Evolutionary conservation across 2,888 invertebrate genomes (phyloP), one percentile per base, ranked within the genome.

Genomic region (Abscondita cerata): DNA sequence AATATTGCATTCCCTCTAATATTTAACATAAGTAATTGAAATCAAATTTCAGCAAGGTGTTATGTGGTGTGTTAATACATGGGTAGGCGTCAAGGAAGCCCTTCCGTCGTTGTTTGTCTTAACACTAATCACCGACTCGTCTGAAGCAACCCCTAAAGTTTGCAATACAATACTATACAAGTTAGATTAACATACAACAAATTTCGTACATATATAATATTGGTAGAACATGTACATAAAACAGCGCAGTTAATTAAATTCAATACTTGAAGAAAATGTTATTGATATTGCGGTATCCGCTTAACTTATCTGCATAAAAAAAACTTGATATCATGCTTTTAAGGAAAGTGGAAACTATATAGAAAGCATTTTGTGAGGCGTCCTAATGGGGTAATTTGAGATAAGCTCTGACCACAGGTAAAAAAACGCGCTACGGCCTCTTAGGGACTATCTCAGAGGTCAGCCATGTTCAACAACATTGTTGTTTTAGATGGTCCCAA

Each of bases 31-130:
- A 36, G 33, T 47, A 38, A 31, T 31, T 50, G 20, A 47, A 53
- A 58, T 54, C 58, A 51, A 31, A 52, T 40, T 52, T 38, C 41
- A 40, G 12, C 5, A 40, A 68, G 67, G 68, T 68, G 70, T 68
- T 67, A 58, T 64, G 68, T 60, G 64, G 69, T 65, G 51, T 59
- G 44, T 58, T 59, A 62, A 64, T 60, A 63, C 53, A 59, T 62
- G 57, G 59, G 47, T 48, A 70, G 68, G 70, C 65, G 70, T 68
- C 59, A 70, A 69, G 61, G 70, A 70, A 70, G 57, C 69, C 70
- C 60, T 67, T 65, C 65, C 59, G 57, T 61, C 13, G 38, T 36
- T 59, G 54, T 59, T 51, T 47, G 41, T 48, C 20, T 25, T 19
- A 25, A 25, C 16, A 33, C 55, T 62, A 58, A 62, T 62, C 62